These are phyloP conservation scores for Lepidocyrtoides sp. DNA, from an alignment of 2,888 invertebrate species.

Conservation along the genomic window DNA sequence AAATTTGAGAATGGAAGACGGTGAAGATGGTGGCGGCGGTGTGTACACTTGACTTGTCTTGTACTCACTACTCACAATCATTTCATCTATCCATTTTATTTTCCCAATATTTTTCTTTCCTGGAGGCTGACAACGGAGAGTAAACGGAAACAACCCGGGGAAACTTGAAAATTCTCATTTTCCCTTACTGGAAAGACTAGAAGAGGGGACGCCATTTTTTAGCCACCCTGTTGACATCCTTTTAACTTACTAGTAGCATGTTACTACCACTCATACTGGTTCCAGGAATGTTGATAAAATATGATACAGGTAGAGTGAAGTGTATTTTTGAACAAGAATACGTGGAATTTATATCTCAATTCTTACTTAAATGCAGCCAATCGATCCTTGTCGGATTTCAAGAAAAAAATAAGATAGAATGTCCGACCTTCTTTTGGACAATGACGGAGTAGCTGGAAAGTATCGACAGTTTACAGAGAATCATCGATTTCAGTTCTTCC, in stretches of 20 bases:
- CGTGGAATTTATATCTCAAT: constrained; percentile 3
- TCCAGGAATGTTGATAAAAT: neutral
- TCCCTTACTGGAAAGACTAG: too few species aligned
- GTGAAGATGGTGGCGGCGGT: neutral
- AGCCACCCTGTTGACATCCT: too few species aligned
- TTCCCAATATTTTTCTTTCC: neutral
- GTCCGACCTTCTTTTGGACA: neutral
- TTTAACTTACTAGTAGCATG: neutral
- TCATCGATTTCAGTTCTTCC: neutral
- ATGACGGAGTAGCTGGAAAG: constrained; percentile 5
- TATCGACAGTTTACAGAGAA: constrained; percentile 6
- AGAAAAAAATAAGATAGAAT: neutral
- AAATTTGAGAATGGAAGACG: constrained; percentile 9
- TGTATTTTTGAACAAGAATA: neutral
- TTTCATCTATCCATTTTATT: neutral
- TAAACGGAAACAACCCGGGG: neutral
- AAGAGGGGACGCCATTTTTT: neutral
- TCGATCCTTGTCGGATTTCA: constrained; percentile 12
- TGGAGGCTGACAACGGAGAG: neutral
- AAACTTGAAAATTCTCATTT: neutral
- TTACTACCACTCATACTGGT: neutral
- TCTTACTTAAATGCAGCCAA: neutral
- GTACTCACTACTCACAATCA: neutral
- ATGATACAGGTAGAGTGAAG: neutral
- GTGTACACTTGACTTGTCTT: neutral